Conservation (phyloP, 2,113 vertebrate genomes). For the Columba livia region DNA sequence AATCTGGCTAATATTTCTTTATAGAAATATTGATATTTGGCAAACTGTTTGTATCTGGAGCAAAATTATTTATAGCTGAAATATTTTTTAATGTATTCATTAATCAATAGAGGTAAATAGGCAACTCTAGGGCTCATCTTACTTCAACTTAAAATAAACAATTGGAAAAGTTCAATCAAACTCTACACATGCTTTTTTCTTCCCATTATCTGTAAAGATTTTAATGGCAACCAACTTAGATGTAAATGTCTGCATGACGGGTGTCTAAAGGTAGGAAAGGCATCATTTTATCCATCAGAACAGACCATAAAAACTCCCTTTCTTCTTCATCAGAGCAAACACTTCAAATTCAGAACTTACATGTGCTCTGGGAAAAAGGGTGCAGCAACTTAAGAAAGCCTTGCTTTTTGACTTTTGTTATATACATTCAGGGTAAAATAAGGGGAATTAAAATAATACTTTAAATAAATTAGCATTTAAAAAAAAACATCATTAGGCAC, state of each 20-base stretch:
- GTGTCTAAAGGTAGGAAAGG: background rate
- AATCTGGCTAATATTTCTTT: background rate
- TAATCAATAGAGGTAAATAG: background rate
- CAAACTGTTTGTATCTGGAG: background rate
- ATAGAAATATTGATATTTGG: background rate
- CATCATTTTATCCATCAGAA: background rate
- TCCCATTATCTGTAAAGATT: background rate
- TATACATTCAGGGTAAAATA: background rate
- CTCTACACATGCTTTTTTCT: background rate
- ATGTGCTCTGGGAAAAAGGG: background rate
- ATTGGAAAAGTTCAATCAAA: background rate
- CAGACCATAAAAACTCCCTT: background rate
- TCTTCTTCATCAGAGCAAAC: background rate
- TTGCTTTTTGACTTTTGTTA: background rate
- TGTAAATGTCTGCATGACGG: background rate
- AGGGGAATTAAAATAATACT: background rate
- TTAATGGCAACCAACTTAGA: background rate
- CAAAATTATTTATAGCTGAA: background rate
- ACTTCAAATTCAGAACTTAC: background rate
- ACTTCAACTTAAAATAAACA: background rate
- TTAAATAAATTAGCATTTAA: background rate
- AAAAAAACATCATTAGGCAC: background rate
- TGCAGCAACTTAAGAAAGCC: background rate
- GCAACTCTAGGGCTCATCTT: background rate
- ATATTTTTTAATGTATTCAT: background rate